A percentile compares a stretch with the other conserved stretches of the same genome.
phyloP scores from a whole-genome alignment of 1,140 invertebrate genomes.

The Dinoponera quadriceps region DNA sequence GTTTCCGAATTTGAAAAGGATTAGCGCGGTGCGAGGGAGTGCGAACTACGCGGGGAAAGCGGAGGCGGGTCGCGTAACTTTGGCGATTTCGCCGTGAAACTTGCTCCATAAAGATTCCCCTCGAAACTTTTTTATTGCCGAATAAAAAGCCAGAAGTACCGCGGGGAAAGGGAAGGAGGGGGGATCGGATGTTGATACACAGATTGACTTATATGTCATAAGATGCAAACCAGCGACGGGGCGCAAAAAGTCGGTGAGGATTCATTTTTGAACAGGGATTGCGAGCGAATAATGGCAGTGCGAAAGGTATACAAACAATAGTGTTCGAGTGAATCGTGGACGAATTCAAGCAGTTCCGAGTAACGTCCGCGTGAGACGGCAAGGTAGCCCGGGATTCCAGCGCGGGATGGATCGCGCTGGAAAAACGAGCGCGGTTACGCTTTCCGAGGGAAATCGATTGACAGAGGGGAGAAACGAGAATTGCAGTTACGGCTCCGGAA shows the following conservation, averaged over 20 bases:
- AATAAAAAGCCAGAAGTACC: constrained; percentile 72
- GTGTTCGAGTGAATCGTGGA: too few relatives aligned
- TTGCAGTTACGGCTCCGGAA: constrained; percentile 49
- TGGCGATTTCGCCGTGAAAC: constrained; percentile 64
- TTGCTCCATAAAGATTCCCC: constrained; percentile 77
- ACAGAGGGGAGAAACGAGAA: constrained; percentile 45
- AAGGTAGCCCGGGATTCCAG: not conserved
- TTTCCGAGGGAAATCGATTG: constrained; percentile 48
- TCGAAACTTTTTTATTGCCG: constrained; percentile 77
- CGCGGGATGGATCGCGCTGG: constrained; percentile 31
- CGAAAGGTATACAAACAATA: too few relatives aligned
- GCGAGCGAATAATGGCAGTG: too few relatives aligned
- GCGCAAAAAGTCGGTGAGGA: too few relatives aligned
- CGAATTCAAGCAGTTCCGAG: not conserved
- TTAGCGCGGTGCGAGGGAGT: constrained; percentile 46
- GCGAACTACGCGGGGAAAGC: constrained; percentile 30
- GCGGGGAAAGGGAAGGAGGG: constrained; percentile 14
- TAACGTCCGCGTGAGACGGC: not conserved
- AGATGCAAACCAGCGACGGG: not conserved
- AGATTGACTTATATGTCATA: constrained; percentile 55
- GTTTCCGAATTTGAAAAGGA: constrained; percentile 58
- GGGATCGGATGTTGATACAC: constrained; percentile 59
- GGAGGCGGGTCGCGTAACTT: constrained; percentile 60
- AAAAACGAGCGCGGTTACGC: constrained; percentile 35
- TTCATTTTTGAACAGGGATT: too few relatives aligned